Evolutionary conservation across 2,113 vertebrate genomes (phyloP), one percentile per base, ranked within the genome.

Genomic region (Microtus ochrogaster): DNA sequence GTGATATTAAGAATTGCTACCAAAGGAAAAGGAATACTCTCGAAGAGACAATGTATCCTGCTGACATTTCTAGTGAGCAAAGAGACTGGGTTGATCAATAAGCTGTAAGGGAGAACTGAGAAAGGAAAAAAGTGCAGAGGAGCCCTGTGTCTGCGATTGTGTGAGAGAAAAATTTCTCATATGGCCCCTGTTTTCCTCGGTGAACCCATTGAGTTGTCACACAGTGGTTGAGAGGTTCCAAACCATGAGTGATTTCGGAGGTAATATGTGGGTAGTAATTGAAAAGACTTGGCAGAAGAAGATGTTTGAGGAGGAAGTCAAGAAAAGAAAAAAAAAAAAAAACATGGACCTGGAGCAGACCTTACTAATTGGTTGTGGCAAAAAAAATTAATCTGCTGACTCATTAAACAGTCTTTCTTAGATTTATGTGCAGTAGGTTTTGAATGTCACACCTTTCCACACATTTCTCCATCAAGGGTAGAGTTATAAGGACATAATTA

Each of bases 381-480:
- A 90, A 26, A 26, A 26, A 91, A 74, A 87, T 86, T 14, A 92
- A 55, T 90, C 68, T 94, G 36, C 14, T 52, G 21, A 90, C 47
- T 16, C 41, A 19, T 78, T 84, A 81, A 4, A 89, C 88, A 68
- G 14, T 83, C 47, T 95, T 92, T 94, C 49, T 94, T 65, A 72
- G 30, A 78, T 63, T 11, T 16, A 87, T n/a, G 65, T 21, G 39
- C 33, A 65, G 39, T 92, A 58, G 30, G 49, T n/a, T 96, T 95
- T 89, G 33, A 87, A 87, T 96, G 89, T 90, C 94, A 94, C 52
- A 41, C 55, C 63, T 95, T 92, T 81, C 77, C n/a, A 76, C 52
- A 41, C 36, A 61, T 96, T 30, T 91, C 44, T 94, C 26, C 70
- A 90, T 89, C 52, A 88, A 24, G 39, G 33, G 12, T 68, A 21